phyloP scores from a whole-genome alignment of 2,113 vertebrate species.

The Eolophus roseicapilla region DNA sequence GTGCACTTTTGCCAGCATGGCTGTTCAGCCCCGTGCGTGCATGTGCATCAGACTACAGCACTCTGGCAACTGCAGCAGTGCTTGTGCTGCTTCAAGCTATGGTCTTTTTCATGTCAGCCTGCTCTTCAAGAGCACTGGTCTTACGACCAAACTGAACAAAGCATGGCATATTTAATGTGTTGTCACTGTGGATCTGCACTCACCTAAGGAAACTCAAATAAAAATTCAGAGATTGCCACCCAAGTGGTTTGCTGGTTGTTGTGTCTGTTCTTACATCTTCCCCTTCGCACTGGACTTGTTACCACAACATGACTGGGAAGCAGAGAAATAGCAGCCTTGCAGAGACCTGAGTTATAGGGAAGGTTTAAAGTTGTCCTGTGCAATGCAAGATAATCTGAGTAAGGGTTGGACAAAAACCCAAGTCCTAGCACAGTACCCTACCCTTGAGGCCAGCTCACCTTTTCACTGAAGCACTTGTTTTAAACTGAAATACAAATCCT shows the following conservation, averaged over 20 bases:
- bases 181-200: neutral
- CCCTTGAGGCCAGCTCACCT: neutral
- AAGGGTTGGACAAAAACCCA: neutral
- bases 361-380: neutral
- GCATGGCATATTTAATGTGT: neutral
- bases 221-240: neutral
- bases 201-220: neutral
- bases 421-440: neutral
- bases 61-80: rapidly evolving
- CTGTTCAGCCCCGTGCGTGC: rapidly evolving
- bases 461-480: neutral
- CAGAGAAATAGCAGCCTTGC: neutral
- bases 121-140: neutral
- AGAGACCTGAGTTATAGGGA: neutral
- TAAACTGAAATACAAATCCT: neutral
- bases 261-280: neutral
- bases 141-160: neutral
- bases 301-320: neutral
- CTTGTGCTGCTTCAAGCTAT: neutral
- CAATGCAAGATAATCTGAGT: neutral
- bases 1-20: neutral
- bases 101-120: neutral
- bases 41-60: neutral
- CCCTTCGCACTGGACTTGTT: neutral
- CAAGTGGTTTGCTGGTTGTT: neutral